Evolutionary conservation across 2,888 invertebrate genomes (phyloP).

Genomic region (Diachrysia chrysitis): DNA sequence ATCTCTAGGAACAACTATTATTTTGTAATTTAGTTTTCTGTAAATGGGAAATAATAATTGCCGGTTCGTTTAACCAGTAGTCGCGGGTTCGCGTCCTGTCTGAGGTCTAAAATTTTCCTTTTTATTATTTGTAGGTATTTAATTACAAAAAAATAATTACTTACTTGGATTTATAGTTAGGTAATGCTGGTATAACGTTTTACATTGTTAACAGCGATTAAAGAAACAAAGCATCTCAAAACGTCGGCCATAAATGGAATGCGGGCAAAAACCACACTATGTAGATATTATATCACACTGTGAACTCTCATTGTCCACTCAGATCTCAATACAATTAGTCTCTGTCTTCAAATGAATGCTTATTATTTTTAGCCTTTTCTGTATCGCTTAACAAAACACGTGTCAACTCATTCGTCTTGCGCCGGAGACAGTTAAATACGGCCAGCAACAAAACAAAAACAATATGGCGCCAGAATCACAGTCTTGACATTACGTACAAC

Average conservation of each 20-base stretch:
- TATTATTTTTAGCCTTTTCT: slow-evolving; percentile 46
- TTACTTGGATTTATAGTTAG: too few relatives aligned
- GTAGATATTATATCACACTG: not conserved
- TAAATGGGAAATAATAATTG: too few relatives aligned
- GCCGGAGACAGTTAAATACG: slow-evolving; percentile 44
- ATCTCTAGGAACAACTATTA: too few relatives aligned
- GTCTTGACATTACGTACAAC: slow-evolving; percentile 16
- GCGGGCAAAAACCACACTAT: not conserved
- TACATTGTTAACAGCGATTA: too few relatives aligned
- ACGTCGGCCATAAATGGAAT: not conserved
- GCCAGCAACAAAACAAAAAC: slow-evolving; percentile 39
- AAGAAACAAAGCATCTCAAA: not conserved
- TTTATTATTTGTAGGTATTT: too few relatives aligned
- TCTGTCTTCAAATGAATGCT: slow-evolving; percentile 42
- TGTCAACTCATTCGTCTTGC: slow-evolving; percentile 53
- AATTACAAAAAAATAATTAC: too few relatives aligned
- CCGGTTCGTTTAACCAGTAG: too few relatives aligned
- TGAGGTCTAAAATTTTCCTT: too few relatives aligned
- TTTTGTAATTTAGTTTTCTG: too few relatives aligned
- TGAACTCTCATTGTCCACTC: slow-evolving; percentile 1
- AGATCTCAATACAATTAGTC: slow-evolving; percentile 39
- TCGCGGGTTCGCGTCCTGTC: too few relatives aligned
- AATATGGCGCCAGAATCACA: slow-evolving; percentile 45
- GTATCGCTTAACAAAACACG: slow-evolving; percentile 47
- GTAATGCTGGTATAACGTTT: too few relatives aligned